Evolutionary conservation across 2,888 invertebrate species (phyloP), one percentile per base, ranked within the genome.

Genomic region (Polydrusus tereticollis): DNA sequence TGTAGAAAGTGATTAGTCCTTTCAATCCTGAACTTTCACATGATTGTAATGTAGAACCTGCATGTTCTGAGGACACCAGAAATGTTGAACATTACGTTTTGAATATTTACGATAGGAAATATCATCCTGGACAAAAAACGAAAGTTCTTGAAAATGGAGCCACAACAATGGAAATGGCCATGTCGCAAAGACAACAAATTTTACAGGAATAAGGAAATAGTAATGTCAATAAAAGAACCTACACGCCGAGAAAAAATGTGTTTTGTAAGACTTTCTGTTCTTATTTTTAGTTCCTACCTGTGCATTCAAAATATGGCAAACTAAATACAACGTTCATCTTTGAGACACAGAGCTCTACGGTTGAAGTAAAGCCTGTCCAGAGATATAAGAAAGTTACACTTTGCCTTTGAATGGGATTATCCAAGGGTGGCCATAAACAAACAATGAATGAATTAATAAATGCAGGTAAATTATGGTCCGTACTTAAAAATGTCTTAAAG

Each of bases 131-230:
- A 16, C 45, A 45, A 45, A 45, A 16, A 45, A 45, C 45, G 16
- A 45, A 45, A 45, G 45, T 45, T 45, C 45, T 45, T 45, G 26
- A 26, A 5, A 45, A 45, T 18, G 45, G 45, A 45, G 45, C 45
- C 7, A 16, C 16, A 45, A 45, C 45, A 45, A 16, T 45, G 45
- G 7, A 45, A 45, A 45, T 45, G n/a, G 16, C 16, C 45, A 45
- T 16, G 2, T 16, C n/a, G 8, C 45, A 45, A 16, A 45, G n/a
- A 45, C 18, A 18, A 45, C n/a, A n/a, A n/a, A n/a, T n/a, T n/a
- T n/a, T n/a, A n/a, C n/a, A n/a, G n/a, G 16, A 8, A 16, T 45
- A 45, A 12, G 8, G 45, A 45, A 45, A 16, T 45, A 45, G 16
- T 45, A 45, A 45, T 45, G 45, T 1, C 45, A 45, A 45, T 45